Conservation (phyloP, 1,140 invertebrate species). For the Dysdera silvatica region DNA sequence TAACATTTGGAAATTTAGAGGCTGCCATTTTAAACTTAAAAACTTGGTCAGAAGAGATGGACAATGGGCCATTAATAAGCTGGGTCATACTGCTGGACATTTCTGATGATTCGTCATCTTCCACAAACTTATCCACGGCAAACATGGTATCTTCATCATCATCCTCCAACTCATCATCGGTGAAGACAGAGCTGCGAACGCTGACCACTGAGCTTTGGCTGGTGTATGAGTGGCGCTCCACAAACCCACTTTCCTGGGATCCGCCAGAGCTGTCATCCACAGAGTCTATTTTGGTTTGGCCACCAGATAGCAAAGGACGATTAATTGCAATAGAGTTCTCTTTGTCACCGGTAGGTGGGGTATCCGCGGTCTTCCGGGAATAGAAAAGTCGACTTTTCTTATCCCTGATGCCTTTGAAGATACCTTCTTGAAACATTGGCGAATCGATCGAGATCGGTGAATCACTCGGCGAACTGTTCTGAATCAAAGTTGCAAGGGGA, state of each 20-base stretch:
- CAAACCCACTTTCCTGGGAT: neutral
- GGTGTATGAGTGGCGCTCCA: neutral
- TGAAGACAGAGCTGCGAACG: neutral
- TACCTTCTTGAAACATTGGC: constrained; percentile 1
- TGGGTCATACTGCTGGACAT: neutral
- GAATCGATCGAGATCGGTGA: constrained; percentile 2
- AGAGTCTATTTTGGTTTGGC: too few species aligned
- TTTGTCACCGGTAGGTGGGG: too few species aligned
- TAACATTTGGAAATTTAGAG: neutral
- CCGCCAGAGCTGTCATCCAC: neutral
- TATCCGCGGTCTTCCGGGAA: too few species aligned
- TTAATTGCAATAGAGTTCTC: too few species aligned
- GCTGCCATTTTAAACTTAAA: neutral
- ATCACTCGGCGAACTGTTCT: neutral
- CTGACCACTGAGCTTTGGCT: neutral
- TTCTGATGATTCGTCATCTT: neutral
- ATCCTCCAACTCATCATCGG: neutral
- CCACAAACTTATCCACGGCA: neutral
- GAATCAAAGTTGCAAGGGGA: too few species aligned
- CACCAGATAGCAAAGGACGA: too few species aligned
- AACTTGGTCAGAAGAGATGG: constrained; percentile 6
- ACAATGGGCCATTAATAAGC: too few species aligned
- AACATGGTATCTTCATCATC: constrained; percentile 5
- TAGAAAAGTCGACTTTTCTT: too few species aligned
- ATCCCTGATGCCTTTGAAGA: too few species aligned